Evolutionary conservation across 2,797 vertebrate species (phyloP), one percentile per base, ranked within the genome.

Genomic region (Hypotaenidia philippensis): DNA sequence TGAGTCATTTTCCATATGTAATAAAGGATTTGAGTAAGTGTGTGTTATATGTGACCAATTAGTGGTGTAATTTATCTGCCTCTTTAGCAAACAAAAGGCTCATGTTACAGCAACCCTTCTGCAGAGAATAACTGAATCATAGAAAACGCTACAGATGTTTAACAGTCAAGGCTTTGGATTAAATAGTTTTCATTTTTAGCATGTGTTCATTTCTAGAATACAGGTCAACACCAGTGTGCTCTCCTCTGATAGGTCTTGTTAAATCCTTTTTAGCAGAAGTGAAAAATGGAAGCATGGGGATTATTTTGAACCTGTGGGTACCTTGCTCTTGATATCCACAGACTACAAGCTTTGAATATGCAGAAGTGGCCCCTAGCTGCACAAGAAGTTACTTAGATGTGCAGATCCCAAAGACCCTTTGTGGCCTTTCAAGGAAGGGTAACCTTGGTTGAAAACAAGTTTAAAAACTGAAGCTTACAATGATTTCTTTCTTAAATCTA

Each of bases 1-100:
- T 31, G 68, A 91, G 66, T 76, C 1, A 69, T 86, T 96, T 94
- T 95, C 66, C 55, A 44, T 12, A 15, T 81, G 61, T 75, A 88
- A 52, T 93, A 78, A 90, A 45, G 78, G 64, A n/a, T 89, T 82
- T 72, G 61, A 41, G 36, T 5, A 36, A 36, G 52, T 52, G 29
- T 85, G 49, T 91, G n/a, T 78, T 92, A 7, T 29, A 71, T 76
- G 70, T 1, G 3, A 26, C 55, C 70, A 79, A 87, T 89, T 93
- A 93, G 81, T 87, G 53, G 21, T 89, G 74, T 89, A 72, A 92
- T 85, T 94, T 86, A 83, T 75, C 65, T 93, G 90, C 32, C 36
- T 72, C 22, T 83, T 82, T 13, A 44, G 50, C 85, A 93, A 91
- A 93, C 80, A 90, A 72, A 94, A 91, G 47, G 55, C 47, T 95